These are phyloP conservation scores for Papilio elwesi DNA, from an alignment of 2,888 invertebrate genomes.

Conservation along the genomic window DNA sequence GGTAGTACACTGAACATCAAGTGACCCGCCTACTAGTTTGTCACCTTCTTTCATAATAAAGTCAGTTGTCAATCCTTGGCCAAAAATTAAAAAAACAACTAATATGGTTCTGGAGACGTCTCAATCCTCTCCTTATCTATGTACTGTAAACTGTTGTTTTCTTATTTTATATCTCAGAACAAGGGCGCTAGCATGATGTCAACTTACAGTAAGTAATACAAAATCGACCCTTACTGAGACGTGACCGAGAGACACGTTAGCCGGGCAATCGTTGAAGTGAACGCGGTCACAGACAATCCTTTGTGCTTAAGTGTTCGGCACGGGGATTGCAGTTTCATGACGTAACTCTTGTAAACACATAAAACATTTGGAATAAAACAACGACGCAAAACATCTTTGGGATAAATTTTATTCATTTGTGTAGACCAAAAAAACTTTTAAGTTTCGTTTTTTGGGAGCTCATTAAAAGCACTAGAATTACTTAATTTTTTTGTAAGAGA, in stretches of 20 bases:
- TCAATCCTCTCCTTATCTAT: too few species aligned
- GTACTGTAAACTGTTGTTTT: too few species aligned
- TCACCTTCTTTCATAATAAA: too few species aligned
- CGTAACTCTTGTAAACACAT: constrained; percentile 38
- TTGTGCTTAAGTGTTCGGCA: constrained; percentile 47
- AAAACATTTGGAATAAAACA: constrained; percentile 13
- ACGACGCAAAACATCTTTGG: not conserved
- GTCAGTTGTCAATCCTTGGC: too few species aligned
- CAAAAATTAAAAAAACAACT: too few species aligned
- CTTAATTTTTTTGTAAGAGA: too few species aligned
- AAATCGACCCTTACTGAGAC: not conserved
- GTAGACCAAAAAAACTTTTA: not conserved
- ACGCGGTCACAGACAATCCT: constrained; percentile 46
- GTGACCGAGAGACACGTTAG: not conserved
- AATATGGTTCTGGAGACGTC: too few species aligned
- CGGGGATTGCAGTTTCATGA: constrained; percentile 47
- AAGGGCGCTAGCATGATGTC: too few species aligned
- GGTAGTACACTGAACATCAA: too few species aligned
- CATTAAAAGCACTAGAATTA: too few species aligned
- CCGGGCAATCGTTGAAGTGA: constrained; percentile 4
- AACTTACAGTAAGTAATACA: not conserved
- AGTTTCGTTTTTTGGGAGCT: not conserved
- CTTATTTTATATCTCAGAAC: too few species aligned
- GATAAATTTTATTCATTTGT: not conserved
- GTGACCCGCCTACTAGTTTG: too few species aligned